phyloP scores from a whole-genome alignment of 2,888 invertebrate genomes.

The Ypsolopha scabrella region DNA sequence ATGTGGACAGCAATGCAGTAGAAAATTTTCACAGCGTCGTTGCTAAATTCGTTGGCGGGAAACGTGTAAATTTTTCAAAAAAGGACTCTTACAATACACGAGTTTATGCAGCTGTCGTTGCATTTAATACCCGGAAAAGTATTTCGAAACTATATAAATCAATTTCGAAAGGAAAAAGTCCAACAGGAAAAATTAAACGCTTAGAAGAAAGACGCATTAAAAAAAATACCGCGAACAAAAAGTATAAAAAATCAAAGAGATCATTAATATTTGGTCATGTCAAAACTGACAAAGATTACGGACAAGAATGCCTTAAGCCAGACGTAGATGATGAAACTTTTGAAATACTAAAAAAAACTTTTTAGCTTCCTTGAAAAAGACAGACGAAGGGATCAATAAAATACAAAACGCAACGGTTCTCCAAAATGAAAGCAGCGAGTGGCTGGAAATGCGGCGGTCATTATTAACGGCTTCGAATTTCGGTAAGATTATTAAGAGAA shows the following conservation, averaged over 20 bases:
- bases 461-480: constrained; percentile 8
- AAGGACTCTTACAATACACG: constrained; percentile 18
- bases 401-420: constrained; percentile 4
- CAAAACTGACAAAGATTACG: constrained; percentile 1
- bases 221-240: background rate
- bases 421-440: constrained; percentile 6
- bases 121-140: constrained; percentile 15
- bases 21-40: constrained; percentile 21
- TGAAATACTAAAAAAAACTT: constrained; percentile 2
- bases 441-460: constrained; percentile 7
- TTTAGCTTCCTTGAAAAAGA: constrained; percentile 3
- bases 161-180: background rate
- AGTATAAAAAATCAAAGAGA: background rate
- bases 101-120: constrained; percentile 19
- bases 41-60: constrained; percentile 23
- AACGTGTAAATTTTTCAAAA: constrained; percentile 20
- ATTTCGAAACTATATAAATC: constrained; percentile 1
- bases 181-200: background rate
- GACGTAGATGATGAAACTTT: constrained; percentile 4
- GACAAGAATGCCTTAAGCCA: constrained; percentile 3
- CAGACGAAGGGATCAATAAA: background rate
- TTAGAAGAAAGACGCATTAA: background rate
- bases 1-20: constrained; percentile 19
- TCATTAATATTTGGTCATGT: background rate
- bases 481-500: constrained; percentile 7